Percentiles rank a stretch among this genome's conserved stretches.
phyloP scores from a whole-genome alignment of 2,797 vertebrate genomes.

The Margarornis squamiger region DNA sequence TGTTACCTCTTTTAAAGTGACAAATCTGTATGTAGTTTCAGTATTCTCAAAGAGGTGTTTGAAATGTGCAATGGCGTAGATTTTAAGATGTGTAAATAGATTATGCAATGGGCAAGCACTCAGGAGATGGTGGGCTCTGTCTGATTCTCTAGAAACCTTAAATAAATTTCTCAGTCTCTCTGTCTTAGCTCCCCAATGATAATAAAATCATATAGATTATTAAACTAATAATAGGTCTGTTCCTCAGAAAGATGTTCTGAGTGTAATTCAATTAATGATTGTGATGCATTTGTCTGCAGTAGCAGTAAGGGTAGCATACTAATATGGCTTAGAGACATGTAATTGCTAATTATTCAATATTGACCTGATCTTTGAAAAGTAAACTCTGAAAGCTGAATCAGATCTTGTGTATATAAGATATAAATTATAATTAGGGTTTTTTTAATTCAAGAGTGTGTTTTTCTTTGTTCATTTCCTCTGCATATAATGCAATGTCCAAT shows the following conservation, averaged over 20 bases:
- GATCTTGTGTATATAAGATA: neutral
- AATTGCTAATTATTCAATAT: conserved; percentile 5
- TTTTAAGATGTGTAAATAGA: neutral
- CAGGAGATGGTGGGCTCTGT: neutral
- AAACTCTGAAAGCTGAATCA: neutral
- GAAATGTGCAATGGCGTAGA: neutral
- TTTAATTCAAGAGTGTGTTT: neutral
- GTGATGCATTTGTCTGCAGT: neutral
- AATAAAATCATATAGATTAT: neutral
- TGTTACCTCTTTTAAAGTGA: neutral
- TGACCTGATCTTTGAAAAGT: neutral
- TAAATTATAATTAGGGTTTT: neutral
- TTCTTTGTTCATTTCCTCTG: neutral
- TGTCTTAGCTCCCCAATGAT: neutral
- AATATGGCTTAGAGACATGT: neutral
- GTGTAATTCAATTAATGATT: neutral
- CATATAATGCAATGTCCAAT: neutral
- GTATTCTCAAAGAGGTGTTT: neutral
- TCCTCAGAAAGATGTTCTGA: neutral
- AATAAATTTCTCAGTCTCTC: neutral
- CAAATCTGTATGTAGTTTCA: neutral
- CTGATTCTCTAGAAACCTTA: neutral
- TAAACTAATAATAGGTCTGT: conserved; percentile 1
- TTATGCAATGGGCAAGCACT: neutral
- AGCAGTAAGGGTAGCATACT: neutral